Conservation (phyloP, 2,113 vertebrate species). For the Marmota monax region DNA sequence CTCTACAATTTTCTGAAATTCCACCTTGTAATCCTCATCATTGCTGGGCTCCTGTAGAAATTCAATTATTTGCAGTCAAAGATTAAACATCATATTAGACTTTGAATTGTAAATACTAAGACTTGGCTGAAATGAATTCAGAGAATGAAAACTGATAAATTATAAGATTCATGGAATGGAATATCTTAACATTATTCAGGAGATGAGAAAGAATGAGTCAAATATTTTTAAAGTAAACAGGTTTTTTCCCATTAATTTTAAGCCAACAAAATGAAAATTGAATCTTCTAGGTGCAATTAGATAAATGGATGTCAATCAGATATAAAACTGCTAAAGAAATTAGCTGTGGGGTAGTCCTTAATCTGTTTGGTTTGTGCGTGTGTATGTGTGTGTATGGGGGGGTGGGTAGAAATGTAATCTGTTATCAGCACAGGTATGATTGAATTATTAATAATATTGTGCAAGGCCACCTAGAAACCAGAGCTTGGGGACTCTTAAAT, state of each 20-base stretch:
- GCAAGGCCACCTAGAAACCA: conserved; percentile 80
- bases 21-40: conserved; percentile 11
- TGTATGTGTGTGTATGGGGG: neutral
- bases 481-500: conserved; percentile 84
- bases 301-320: conserved; percentile 78
- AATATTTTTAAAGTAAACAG: conserved; percentile 72
- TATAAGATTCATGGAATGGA: conserved; percentile 40
- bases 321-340: conserved; percentile 75
- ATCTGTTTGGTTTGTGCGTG: conserved; percentile 47
- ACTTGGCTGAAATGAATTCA: conserved; percentile 54
- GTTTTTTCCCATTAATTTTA: conserved; percentile 70
- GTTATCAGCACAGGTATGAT: conserved; percentile 81
- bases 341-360: conserved; percentile 73
- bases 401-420: conserved; percentile 65
- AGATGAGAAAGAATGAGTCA: conserved; percentile 63
- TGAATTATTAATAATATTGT: conserved; percentile 83
- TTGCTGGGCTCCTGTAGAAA: neutral
- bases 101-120: conserved; percentile 61
- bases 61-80: conserved; percentile 68
- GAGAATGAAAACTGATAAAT: conserved; percentile 67
- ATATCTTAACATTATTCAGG: conserved; percentile 55
- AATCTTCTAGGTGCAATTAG: conserved; percentile 73
- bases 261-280: conserved; percentile 62
- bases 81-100: conserved; percentile 63
- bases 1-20: conserved; percentile 57